Evolutionary conservation across 1,140 invertebrate species (phyloP), one percentile per base, ranked within the genome.

Genomic region (Dryas iulia): DNA sequence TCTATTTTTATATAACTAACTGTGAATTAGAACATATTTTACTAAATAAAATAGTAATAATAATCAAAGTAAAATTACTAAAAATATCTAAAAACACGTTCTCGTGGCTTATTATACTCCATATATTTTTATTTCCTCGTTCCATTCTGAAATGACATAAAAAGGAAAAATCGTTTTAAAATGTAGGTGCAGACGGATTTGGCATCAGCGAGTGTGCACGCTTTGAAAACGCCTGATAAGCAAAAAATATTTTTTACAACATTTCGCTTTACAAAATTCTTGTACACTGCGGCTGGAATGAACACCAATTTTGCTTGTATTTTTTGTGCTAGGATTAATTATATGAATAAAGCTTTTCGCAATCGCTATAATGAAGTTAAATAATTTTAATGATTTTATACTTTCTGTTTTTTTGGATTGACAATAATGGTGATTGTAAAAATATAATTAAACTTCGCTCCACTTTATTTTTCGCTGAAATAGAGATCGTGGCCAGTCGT

Each of bases 161-260:
- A 47, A 47, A 47, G 18, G 7, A 47, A 18, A 61, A 39, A 61
- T 14, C 33, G 8, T 47, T 59, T 47, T 14, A 61, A 59, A 59
- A 47, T 61, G 35, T n/a, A 47, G 39, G 35, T 47, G 59, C 35
- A 47, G 35, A 47, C 59, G 24, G 59, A 35, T 61, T 61, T 47
- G 23, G 59, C 59, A 61, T 28, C 33, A 61, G 35, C 35, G 18
- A 47, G 35, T 25, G 12, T 26, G 7, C 35, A 47, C 33, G 33
- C 14, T n/a, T 14, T 26, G 35, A 26, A 47, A 47, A 61, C 24
- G 23, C 39, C 39, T 47, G 6, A 21, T 18, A 47, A 47, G 39
- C 39, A 47, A 21, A 39, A 39, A 35, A 39, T n/a, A 39, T 8
- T 21, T 28, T 56, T 56, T 56, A 56, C 53, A 56, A 25, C 11